Percentiles rank a stretch among this genome's conserved stretches.
Evolutionary conservation across 2,113 vertebrate species (phyloP).

Genomic region (Neotoma lepida): DNA sequence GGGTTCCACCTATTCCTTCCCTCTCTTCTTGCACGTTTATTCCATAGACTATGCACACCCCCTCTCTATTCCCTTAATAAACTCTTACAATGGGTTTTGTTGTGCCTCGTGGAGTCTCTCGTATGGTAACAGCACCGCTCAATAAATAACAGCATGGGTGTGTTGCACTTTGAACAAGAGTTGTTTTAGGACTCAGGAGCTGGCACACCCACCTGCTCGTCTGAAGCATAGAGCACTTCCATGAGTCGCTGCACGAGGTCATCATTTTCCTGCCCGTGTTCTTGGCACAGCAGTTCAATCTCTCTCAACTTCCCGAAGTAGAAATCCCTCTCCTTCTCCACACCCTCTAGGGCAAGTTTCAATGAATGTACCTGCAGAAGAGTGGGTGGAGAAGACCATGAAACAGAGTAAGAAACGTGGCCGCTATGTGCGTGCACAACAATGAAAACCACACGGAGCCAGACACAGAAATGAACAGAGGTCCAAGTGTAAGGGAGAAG

Average conservation of each 20-base stretch:
- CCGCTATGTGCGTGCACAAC: neutral
- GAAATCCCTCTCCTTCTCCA: conserved; percentile 99
- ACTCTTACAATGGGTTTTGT: too few relatives aligned
- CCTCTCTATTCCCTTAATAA: too few relatives aligned
- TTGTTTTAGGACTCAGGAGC: neutral
- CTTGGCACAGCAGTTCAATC: conserved; percentile 97
- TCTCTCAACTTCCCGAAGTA: conserved; percentile 99
- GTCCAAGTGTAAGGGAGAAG: neutral
- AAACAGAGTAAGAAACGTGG: neutral
- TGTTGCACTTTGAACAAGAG: neutral
- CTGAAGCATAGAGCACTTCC: conserved; percentile 96
- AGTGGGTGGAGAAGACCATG: neutral
- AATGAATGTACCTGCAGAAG: conserved; percentile 93
- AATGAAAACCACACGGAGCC: neutral
- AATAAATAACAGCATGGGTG: too few relatives aligned
- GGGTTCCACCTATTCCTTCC: too few relatives aligned
- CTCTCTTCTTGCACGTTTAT: too few relatives aligned
- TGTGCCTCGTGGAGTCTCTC: too few relatives aligned
- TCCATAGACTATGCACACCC: too few relatives aligned
- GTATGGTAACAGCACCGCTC: too few relatives aligned
- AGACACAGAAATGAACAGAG: neutral
- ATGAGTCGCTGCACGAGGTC: conserved; percentile 95
- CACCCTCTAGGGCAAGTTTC: conserved; percentile 96
- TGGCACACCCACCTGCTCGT: conserved; percentile 91
- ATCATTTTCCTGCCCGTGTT: conserved; percentile 94